Evolutionary conservation across 2,113 vertebrate species (phyloP), one percentile per base, ranked within the genome.

Genomic region (Aegotheles bennettii): DNA sequence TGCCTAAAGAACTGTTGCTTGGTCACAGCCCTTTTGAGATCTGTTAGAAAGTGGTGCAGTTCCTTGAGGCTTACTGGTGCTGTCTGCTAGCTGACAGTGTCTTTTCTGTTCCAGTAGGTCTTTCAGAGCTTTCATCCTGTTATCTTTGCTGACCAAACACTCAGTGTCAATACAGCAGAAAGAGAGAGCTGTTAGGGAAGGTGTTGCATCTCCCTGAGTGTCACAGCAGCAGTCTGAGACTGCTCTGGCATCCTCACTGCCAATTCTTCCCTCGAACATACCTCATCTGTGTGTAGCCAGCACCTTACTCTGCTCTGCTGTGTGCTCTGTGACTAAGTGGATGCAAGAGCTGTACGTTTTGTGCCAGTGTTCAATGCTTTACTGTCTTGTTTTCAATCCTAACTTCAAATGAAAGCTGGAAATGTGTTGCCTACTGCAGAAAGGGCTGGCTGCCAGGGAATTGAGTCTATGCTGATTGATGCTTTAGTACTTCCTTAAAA

Each of bases 241-340:
- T 20, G 33, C 48, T 45, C 25, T 15, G 42, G 57, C 25, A 28
- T 51, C 40, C 43, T 59, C 0, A 0, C 33, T 79, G 35, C 26
- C 16, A 21, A 0, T 48, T 54, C 31, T 87, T 84, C 13, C 57
- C 38, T 45, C 67, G 43, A 45, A 16, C 9, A 3, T 23, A 36
- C 2, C 13, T 60, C 17, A 31, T 28, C 24, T 36, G 12, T 47
- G 56, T 11, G 10, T 53, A 82, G 48, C 36, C 45, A 87, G 73
- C 29, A n/a, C 42, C 57, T 53, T 63, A 4, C 47, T 33, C 31
- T 38, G 48, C 64, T 75, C 43, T 18, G 6, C 26, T 43, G 7
- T 33, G 50, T 2, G 0, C 80, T 61, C 54, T 76, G 31, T 26
- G 78, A 59, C 57, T 45, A 81, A 81, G 35, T 23, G 28, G 6